Evolutionary conservation across 1,140 invertebrate species (phyloP), one percentile per base, ranked within the genome.

Genomic region (Oreohelix idahoensis): DNA sequence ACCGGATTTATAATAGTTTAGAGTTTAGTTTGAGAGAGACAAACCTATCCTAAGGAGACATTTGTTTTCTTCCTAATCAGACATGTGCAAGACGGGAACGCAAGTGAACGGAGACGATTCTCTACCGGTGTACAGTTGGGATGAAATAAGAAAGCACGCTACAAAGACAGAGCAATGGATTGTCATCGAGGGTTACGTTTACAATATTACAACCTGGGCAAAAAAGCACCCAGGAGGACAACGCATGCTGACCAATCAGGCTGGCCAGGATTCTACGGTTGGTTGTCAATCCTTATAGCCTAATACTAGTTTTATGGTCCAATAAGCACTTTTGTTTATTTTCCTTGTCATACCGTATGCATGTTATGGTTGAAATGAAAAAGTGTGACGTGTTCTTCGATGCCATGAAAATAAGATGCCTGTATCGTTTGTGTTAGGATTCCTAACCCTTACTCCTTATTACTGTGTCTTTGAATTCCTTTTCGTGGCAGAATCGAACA

Each of bases 261-360:
- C 89, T 73, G 92, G 92, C 39, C 88, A 92, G 83, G 92, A 93
- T 83, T 91, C 91, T 29, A 92, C 91, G 85, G 92, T 92, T 89
- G 84, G 81, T 69, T 39, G 0, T n/a, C 23, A 11, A 49, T 49
- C 45, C 17, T 8, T 49, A 11, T 49, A 49, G 8, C 8, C 8
- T 49, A 49, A 49, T 49, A 49, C 8, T 49, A 17, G n/a, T n/a
- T n/a, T 49, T n/a, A n/a, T n/a, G n/a, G 45, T 49, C 45, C 17
- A 49, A 17, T 49, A 11, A 11, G 17, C 10, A 49, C 45, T 49
- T 8, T 49, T 17, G 45, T 49, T 49, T 49, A 17, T 49, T 8
- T 49, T 17, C 45, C 45, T 49, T 49, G 10, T 11, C 45, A 8
- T 49, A 49, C 45, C 45, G 17, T n/a, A n/a, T n/a, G n/a, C n/a